Conservation (phyloP, 1,140 invertebrate species). For the Drosophila jambulina region DNA sequence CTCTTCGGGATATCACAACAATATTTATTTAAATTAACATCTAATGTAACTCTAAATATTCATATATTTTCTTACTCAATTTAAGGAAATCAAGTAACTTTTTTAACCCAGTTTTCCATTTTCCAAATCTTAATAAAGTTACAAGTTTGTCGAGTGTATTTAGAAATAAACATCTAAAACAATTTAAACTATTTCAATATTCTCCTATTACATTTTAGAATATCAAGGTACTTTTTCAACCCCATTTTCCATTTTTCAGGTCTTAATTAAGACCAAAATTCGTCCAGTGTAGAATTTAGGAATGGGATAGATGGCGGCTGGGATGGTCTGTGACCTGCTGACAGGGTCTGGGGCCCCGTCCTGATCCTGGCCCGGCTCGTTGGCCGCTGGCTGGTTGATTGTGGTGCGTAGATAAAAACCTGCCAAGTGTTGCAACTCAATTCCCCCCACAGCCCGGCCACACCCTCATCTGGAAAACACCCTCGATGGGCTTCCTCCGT, state of each 20-base stretch:
- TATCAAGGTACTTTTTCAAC: too few species aligned
- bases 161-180: too few species aligned
- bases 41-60: neutral
- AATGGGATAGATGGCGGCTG: slow-evolving; percentile 18
- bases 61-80: too few species aligned
- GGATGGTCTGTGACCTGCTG: slow-evolving; percentile 40
- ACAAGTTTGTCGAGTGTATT: slow-evolving; percentile 13
- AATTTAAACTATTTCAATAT: too few species aligned
- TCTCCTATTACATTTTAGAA: too few species aligned
- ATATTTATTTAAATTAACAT: too few species aligned
- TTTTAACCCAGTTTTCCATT: neutral
- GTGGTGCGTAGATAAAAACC: slow-evolving; percentile 83
- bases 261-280: neutral
- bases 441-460: slow-evolving; percentile 38
- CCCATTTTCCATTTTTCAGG: neutral
- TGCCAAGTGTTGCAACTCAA: slow-evolving; percentile 83
- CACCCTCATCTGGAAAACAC: slow-evolving; percentile 26
- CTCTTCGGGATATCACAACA: too few species aligned
- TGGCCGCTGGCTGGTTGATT: slow-evolving; percentile 52
- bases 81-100: too few species aligned
- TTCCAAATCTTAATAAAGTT: neutral
- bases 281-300: slow-evolving; percentile 17
- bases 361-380: slow-evolving; percentile 1
- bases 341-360: slow-evolving; percentile 23
- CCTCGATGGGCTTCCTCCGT: slow-evolving; percentile 46